Conservation (phyloP, 1,140 invertebrate genomes). For the Halesus radiatus region DNA sequence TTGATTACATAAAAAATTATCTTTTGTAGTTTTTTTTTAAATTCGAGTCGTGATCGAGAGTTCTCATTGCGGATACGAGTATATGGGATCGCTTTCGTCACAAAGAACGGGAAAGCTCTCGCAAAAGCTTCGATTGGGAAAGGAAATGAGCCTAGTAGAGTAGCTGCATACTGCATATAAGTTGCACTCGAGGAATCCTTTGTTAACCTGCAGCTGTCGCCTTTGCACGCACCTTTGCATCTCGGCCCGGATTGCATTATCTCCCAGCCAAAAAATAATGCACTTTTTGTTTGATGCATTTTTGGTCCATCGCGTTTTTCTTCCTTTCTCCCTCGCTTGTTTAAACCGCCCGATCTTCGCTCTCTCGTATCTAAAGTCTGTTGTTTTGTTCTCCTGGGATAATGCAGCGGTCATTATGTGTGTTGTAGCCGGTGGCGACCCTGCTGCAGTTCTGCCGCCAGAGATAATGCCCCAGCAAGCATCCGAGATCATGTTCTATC, state of each 20-base stretch:
- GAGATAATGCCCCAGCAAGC: background rate
- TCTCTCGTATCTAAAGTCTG: conserved; percentile 35
- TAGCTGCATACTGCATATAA: no score
- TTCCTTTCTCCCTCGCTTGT: conserved; percentile 30
- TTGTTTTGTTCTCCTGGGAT: conserved; percentile 37
- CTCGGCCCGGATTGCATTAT: conserved; percentile 9
- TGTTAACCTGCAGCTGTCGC: conserved; percentile 23
- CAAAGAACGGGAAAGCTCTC: no score
- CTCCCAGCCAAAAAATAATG: conserved; percentile 34
- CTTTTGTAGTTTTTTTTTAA: no score
- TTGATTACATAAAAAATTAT: no score
- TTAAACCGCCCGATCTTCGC: conserved; percentile 4
- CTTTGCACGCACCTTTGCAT: conserved; percentile 21
- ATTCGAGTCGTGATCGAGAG: no score
- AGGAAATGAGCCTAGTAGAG: no score
- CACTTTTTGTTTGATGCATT: conserved; percentile 39
- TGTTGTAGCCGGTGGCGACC: conserved; percentile 29
- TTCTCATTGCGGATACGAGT: no score
- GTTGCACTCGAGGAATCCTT: background rate
- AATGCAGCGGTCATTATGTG: conserved; percentile 39
- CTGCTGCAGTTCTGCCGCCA: background rate
- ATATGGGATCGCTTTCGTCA: no score
- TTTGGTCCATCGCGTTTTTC: conserved; percentile 34
- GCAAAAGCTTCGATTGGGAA: no score
- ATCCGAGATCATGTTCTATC: conserved; percentile 33